phyloP scores from a whole-genome alignment of 2,113 vertebrate species.

The Tupaia tana region DNA sequence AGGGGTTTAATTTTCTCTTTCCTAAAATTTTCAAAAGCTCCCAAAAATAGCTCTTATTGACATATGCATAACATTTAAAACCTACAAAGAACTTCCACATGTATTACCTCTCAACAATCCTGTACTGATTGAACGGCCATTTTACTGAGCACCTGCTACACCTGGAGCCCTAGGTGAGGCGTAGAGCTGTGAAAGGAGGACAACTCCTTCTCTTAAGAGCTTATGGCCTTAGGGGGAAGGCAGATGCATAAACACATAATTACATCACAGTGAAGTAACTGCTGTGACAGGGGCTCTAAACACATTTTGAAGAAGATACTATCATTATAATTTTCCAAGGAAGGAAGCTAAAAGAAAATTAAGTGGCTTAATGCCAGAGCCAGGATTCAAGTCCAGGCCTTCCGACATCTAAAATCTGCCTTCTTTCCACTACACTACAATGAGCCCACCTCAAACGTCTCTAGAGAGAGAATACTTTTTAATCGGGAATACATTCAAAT shows the following conservation, averaged over 20 bases:
- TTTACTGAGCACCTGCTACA: constrained; percentile 10
- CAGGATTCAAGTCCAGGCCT: not conserved
- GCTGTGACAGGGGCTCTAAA: constrained; percentile 16
- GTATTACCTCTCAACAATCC: constrained; percentile 18
- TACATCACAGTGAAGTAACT: constrained; percentile 31
- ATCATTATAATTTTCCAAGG: constrained; percentile 22
- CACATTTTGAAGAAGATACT: not conserved
- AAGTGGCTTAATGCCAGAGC: not conserved
- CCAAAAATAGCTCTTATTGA: constrained; percentile 48
- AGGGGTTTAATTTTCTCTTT: constrained; percentile 47
- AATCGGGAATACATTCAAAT: constrained; percentile 17
- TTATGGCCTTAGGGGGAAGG: constrained; percentile 26
- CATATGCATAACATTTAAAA: constrained; percentile 16
- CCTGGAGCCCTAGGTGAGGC: not conserved
- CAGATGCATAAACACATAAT: constrained; percentile 43
- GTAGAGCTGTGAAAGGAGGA: not conserved
- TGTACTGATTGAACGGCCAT: not conserved
- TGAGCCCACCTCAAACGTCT: constrained; percentile 23
- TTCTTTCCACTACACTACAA: not conserved
- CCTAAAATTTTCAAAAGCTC: constrained; percentile 45
- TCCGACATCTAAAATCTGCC: not conserved
- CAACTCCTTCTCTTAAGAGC: constrained; percentile 17
- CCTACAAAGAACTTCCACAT: constrained; percentile 42
- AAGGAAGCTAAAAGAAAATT: constrained; percentile 45
- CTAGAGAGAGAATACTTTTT: constrained; percentile 13